phyloP scores from a whole-genome alignment of 2,888 invertebrate genomes.

The Adelphocoris suturalis region DNA sequence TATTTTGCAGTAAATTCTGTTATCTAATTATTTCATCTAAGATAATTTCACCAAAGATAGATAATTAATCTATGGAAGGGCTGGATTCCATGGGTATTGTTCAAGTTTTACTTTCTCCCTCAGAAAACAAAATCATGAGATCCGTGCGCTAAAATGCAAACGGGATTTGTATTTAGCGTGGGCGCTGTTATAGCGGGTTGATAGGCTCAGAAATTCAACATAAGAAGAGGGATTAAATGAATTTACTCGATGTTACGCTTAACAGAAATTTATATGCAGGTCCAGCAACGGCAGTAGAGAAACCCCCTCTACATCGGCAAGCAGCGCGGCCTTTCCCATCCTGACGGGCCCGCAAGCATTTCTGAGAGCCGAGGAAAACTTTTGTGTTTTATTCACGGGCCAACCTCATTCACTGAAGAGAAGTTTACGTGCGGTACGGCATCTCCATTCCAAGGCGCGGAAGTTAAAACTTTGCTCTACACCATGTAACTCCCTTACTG shows the following conservation, averaged over 20 bases:
- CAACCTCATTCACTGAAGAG: constrained; percentile 27
- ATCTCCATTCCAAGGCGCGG: constrained; percentile 2
- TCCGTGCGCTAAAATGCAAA: too few species aligned
- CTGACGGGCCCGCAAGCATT: constrained; percentile 13
- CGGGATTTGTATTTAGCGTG: too few species aligned
- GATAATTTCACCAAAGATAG: too few species aligned
- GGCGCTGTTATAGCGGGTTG: too few species aligned
- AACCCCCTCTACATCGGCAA: background rate
- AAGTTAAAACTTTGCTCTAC: constrained; percentile 13
- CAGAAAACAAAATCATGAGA: too few species aligned
- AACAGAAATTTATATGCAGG: constrained; percentile 31
- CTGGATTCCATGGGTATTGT: too few species aligned
- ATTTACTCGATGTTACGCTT: constrained; percentile 4
- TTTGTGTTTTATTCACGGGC: constrained; percentile 46
- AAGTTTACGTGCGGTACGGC: constrained; percentile 35
- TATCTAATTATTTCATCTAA: too few species aligned
- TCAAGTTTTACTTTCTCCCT: too few species aligned
- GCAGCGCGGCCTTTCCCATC: constrained; percentile 9
- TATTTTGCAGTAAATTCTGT: too few species aligned
- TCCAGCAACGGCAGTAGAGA: background rate
- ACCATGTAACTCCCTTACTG: constrained; percentile 6
- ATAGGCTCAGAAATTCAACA: too few species aligned
- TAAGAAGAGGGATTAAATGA: background rate
- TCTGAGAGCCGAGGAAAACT: constrained; percentile 21
- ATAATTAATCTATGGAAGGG: too few species aligned